Conservation (phyloP, 2,797 vertebrate genomes). For the Girardinus metallicus region DNA sequence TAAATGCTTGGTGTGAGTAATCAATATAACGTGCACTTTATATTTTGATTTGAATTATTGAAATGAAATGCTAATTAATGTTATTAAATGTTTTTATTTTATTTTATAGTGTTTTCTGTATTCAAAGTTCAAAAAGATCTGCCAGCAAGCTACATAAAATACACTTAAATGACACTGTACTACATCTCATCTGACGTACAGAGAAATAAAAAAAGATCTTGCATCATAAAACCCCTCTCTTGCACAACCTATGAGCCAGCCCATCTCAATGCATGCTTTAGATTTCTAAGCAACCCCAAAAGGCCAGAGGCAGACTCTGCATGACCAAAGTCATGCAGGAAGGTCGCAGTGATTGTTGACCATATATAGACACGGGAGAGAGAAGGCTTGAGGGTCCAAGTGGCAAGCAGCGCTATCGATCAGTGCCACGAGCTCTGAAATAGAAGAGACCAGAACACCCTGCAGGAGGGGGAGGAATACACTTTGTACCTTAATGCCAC, state of each 20-base stretch:
- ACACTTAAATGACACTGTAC: not conserved
- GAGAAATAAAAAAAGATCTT: not conserved
- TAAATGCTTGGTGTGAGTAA: not conserved
- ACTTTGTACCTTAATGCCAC: slow-evolving; percentile 79
- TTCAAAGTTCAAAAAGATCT: not conserved
- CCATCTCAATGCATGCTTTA: slow-evolving; percentile 17
- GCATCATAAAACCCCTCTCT: not conserved
- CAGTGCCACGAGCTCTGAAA: slow-evolving; percentile 76
- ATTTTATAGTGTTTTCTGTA: not conserved
- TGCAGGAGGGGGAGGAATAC: slow-evolving; percentile 74
- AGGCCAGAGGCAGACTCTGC: slow-evolving; percentile 45
- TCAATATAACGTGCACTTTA: not conserved
- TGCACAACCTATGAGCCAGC: slow-evolving; percentile 22
- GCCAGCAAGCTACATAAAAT: not conserved
- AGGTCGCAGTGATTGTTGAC: slow-evolving; percentile 74
- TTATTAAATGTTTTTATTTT: not conserved
- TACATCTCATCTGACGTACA: not conserved
- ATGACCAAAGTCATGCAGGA: slow-evolving; percentile 78
- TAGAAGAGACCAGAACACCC: slow-evolving; percentile 70
- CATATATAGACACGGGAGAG: slow-evolving; percentile 74
- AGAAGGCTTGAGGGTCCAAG: slow-evolving; percentile 54
- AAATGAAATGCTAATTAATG: not conserved
- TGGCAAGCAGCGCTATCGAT: slow-evolving; percentile 79
- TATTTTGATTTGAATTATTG: not conserved
- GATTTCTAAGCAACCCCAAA: slow-evolving; percentile 31